These are phyloP conservation scores for Julus scanicus DNA, from an alignment of 2,888 invertebrate genomes.

Conservation along the genomic window DNA sequence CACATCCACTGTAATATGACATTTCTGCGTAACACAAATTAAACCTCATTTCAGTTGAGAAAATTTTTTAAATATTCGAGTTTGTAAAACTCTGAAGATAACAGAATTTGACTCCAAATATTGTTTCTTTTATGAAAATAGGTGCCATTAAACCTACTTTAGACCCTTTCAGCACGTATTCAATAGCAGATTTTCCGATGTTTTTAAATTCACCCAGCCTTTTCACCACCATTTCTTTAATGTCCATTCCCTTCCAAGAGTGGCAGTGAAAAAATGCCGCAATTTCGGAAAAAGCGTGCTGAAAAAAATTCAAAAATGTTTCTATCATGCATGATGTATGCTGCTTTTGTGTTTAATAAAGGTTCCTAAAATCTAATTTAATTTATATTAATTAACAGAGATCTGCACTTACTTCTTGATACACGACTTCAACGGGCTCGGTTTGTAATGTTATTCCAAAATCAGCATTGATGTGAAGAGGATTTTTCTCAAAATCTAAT, in stretches of 20 bases:
- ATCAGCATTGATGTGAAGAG: slow-evolving; percentile 74
- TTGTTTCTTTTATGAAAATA: background rate
- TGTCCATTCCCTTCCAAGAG: slow-evolving; percentile 58
- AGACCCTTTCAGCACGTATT: background rate
- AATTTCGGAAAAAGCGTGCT: slow-evolving; percentile 79
- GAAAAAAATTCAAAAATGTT: slow-evolving; percentile 62
- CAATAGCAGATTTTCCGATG: slow-evolving; percentile 66
- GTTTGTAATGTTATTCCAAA: slow-evolving; percentile 76
- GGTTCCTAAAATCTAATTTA: too few relatives aligned
- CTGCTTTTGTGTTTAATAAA: too few relatives aligned
- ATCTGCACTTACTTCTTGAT: slow-evolving; percentile 75
- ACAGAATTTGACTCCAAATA: too few relatives aligned
- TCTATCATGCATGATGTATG: too few relatives aligned
- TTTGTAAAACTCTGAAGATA: too few relatives aligned
- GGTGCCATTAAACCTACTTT: background rate
- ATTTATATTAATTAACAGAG: background rate
- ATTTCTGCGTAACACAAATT: background rate
- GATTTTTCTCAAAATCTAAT: slow-evolving; percentile 79
- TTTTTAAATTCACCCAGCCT: slow-evolving; percentile 66
- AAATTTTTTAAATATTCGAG: too few relatives aligned
- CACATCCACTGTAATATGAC: slow-evolving; percentile 71
- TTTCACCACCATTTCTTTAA: slow-evolving; percentile 61
- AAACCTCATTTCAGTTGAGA: background rate
- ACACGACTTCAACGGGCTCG: slow-evolving; percentile 80
- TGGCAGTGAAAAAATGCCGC: slow-evolving; percentile 74